Percentiles rank a stretch among this genome's conserved stretches.
phyloP scores from a whole-genome alignment of 1,140 invertebrate genomes.

The Trinorchestia longiramus region DNA sequence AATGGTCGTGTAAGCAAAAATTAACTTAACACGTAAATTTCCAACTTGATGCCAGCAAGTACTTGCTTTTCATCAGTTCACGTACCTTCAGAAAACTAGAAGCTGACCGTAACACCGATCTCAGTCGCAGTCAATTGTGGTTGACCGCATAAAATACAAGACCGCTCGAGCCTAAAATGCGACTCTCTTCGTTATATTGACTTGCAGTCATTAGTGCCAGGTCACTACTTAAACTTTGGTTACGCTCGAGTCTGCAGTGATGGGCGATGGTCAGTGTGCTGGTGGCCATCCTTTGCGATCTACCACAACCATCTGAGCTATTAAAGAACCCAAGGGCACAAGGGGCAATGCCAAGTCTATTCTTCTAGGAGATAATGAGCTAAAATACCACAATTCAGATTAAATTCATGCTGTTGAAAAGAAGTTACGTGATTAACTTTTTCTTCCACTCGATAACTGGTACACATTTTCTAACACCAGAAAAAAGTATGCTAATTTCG shows the following conservation, averaged over 20 bases:
- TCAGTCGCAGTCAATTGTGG: not conserved
- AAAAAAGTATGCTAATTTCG: not conserved
- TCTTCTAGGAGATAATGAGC: not conserved
- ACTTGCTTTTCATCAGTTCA: not conserved
- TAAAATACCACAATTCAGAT: not conserved
- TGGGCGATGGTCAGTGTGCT: slow-evolving; percentile 4
- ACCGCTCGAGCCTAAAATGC: slow-evolving; percentile 5
- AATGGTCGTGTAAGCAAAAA: too few species aligned
- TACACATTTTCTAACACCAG: not conserved
- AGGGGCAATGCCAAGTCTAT: not conserved
- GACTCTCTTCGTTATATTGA: slow-evolving; percentile 8
- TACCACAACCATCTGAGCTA: not conserved
- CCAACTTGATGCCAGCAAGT: not conserved
- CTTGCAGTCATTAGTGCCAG: slow-evolving; percentile 6
- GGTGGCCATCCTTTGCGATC: not conserved
- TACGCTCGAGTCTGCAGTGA: not conserved
- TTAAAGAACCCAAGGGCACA: not conserved
- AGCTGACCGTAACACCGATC: not conserved
- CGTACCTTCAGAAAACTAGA: not conserved
- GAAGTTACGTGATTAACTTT: not conserved
- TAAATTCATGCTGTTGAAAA: not conserved
- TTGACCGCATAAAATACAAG: slow-evolving; percentile 8
- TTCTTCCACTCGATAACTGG: not conserved
- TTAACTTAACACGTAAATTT: too few species aligned
- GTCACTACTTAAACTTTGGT: slow-evolving; percentile 8